A percentile compares a stretch with the other conserved stretches of the same genome.
Conservation (phyloP, 2,797 vertebrate species). For the Setipinna tenuifilis region DNA sequence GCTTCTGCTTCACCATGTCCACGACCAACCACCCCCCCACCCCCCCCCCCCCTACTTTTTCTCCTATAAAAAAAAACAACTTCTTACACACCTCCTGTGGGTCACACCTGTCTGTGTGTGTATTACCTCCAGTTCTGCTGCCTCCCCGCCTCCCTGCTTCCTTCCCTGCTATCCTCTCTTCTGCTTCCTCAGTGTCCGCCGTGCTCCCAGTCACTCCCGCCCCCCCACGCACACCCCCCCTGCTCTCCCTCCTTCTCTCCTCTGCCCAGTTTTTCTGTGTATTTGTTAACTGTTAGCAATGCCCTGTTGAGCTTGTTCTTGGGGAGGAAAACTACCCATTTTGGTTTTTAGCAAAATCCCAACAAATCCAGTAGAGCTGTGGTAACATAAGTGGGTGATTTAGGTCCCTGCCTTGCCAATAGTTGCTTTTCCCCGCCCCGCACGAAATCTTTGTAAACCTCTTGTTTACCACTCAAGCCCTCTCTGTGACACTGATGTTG, state of each 20-base stretch:
- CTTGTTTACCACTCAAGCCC: background rate
- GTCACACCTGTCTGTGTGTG: background rate
- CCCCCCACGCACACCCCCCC: constrained; percentile 26
- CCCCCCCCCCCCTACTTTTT: background rate
- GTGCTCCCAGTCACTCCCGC: constrained; percentile 6
- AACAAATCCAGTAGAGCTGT: background rate
- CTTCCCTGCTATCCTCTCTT: constrained; percentile 29
- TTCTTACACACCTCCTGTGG: background rate
- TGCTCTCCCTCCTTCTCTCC: background rate
- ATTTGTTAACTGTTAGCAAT: background rate
- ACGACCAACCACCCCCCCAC: constrained; percentile 17
- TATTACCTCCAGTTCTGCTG: constrained; percentile 20
- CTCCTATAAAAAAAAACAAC: background rate
- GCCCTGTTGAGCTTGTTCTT: background rate
- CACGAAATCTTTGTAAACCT: background rate
- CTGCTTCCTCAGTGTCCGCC: constrained; percentile 42
- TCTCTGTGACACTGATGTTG: background rate
- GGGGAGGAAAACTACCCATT: background rate
- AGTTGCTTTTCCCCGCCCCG: background rate
- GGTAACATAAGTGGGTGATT: background rate
- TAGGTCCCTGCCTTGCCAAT: background rate
- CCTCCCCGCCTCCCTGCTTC: constrained; percentile 47
- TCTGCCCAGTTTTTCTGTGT: background rate
- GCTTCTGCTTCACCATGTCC: constrained; percentile 48
- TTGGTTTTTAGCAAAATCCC: background rate